Percentiles rank a stretch among this genome's conserved stretches.
These are phyloP conservation scores for Leuciscus waleckii DNA, from an alignment of 2,797 vertebrate species.

Conservation along the genomic window DNA sequence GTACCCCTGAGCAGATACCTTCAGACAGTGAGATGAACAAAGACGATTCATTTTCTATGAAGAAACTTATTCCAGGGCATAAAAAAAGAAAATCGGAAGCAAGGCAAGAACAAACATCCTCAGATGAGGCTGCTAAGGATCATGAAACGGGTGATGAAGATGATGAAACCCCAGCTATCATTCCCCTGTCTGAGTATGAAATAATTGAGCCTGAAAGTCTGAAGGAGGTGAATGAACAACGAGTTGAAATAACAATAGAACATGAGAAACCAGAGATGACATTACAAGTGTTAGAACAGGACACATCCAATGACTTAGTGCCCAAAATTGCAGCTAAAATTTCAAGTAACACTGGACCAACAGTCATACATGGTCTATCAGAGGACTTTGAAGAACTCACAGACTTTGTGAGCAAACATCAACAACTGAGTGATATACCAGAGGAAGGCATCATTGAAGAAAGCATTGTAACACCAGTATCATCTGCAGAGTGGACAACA, in stretches of 20 bases:
- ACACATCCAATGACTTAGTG: conserved; percentile 24
- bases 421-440: conserved; percentile 73
- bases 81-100: conserved; percentile 85
- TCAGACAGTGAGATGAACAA: conserved; percentile 83
- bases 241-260: conserved; percentile 55
- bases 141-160: conserved; percentile 81
- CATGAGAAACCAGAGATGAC: conserved; percentile 53
- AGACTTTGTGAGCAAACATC: conserved; percentile 74
- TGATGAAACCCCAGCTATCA: conserved; percentile 88
- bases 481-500: conserved; percentile 69
- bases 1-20: conserved; percentile 73
- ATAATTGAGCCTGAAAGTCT: conserved; percentile 79
- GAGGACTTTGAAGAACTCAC: conserved; percentile 75
- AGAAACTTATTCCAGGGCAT: conserved; percentile 86
- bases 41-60: conserved; percentile 89
- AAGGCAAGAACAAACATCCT: conserved; percentile 77
- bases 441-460: conserved; percentile 79
- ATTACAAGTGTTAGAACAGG: conserved; percentile 28
- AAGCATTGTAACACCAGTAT: conserved; percentile 63
- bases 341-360: conserved; percentile 61
- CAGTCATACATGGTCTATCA: conserved; percentile 48
- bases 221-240: conserved; percentile 60
- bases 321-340: conserved; percentile 54
- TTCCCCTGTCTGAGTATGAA: conserved; percentile 92
- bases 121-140: conserved; percentile 78